Evolutionary conservation across 2,113 vertebrate species (phyloP), one percentile per base, ranked within the genome.

Genomic region (Nycticebus coucang): DNA sequence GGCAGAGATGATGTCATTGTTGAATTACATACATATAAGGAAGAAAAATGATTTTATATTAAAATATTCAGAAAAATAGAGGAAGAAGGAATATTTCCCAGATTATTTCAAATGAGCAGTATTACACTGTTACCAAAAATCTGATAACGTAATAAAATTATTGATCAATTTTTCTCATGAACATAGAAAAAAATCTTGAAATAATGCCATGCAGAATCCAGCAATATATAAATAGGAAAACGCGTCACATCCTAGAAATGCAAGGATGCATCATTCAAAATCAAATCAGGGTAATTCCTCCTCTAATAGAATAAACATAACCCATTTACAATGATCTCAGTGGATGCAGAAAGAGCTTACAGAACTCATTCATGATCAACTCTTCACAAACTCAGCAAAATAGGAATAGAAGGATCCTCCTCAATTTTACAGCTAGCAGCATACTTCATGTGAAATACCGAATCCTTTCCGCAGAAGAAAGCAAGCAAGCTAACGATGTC

Each of bases 121-220:
- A 62, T 86, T 87, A 18, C 5, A 50, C 8, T 87, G 10, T 60
- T 79, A 78, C 33, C 64, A 75, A 60, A 88, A 95, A 59, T 5
- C 33, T 30, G 62, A 96, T n/a, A 30, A 30, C 72, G 59, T 6
- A 89, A 94, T 69, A 95, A 87, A 90, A 78, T 57, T 81, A 72
- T 26, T 81, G 45, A 77, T 71, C 53, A 71, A 28, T 50, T 53
- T 87, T 80, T 85, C 72, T 50, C 57, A 62, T 15, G 37, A 84
- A 89, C 24, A 77, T 33, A n/a, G 15, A 18, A 22, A 90, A 89
- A 66, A 66, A 85, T 41, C 60, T 82, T 80, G 57, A 64, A 78
- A 95, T 60, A 82, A 50, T 85, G 68, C 53, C 53, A 66, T 59
- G 77, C 18, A n/a, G 41, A 86, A 81, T 77, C 24, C 6, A 53